A percentile compares a stretch with the other conserved stretches of the same genome.
phyloP scores from a whole-genome alignment of 2,113 vertebrate species.

The Anolis carolinensis region DNA sequence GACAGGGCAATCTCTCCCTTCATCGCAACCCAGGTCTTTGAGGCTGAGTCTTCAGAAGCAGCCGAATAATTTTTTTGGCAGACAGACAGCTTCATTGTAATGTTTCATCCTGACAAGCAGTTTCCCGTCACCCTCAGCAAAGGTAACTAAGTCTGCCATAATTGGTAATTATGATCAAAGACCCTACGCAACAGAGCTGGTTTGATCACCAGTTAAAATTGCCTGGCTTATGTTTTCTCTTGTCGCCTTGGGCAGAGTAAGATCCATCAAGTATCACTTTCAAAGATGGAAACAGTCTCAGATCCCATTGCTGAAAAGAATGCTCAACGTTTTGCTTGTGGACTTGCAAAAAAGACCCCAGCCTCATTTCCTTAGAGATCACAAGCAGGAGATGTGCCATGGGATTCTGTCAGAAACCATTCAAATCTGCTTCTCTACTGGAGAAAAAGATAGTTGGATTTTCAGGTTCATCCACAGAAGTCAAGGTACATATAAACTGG shows the following conservation, averaged over 20 bases:
- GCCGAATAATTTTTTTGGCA: not conserved
- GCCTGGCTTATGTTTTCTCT: not conserved
- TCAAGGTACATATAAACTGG: not conserved
- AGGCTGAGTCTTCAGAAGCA: not conserved
- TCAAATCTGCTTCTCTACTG: not conserved
- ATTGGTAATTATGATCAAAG: not conserved
- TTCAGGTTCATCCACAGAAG: not conserved
- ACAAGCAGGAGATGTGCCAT: not conserved
- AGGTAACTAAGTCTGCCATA: not conserved
- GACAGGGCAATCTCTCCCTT: not conserved
- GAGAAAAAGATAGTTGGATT: not conserved
- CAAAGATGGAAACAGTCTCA: not conserved
- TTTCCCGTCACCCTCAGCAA: rapidly evolving
- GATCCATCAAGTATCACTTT: slow-evolving; percentile 12
- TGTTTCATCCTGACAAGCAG: not conserved
- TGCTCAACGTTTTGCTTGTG: rapidly evolving
- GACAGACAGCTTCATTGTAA: not conserved
- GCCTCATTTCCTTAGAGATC: not conserved
- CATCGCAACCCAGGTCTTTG: not conserved
- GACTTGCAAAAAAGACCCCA: not conserved
- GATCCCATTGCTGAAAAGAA: not conserved
- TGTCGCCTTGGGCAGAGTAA: not conserved
- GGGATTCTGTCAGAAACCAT: not conserved
- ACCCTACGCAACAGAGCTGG: rapidly evolving
- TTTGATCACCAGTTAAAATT: not conserved